phyloP scores from a whole-genome alignment of 1,140 invertebrate species.

The Piezodorus guildinii region DNA sequence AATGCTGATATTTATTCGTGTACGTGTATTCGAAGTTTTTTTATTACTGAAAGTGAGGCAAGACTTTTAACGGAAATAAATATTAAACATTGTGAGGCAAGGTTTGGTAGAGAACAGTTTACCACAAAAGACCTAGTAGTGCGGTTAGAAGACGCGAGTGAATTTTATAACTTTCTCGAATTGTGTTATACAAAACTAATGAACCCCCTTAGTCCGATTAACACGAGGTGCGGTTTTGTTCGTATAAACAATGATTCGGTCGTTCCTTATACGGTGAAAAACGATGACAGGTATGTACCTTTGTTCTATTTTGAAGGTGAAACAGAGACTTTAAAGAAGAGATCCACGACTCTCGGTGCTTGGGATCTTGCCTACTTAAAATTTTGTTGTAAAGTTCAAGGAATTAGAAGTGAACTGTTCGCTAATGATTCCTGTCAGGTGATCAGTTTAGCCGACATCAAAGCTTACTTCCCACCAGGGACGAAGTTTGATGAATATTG shows the following conservation, averaged over 20 bases:
- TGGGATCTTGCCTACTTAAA: constrained; percentile 88
- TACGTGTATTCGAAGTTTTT: constrained; percentile 84
- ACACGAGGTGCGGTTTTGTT: constrained; percentile 77
- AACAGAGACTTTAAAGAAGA: constrained; percentile 75
- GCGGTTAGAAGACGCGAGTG: constrained; percentile 62
- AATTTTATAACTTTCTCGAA: constrained; percentile 83
- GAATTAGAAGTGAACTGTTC: constrained; percentile 80
- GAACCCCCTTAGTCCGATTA: constrained; percentile 30
- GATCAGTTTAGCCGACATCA: constrained; percentile 78
- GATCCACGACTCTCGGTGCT: constrained; percentile 69
- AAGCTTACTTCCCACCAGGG: constrained; percentile 77
- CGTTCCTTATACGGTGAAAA: constrained; percentile 80
- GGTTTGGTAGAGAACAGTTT: constrained; percentile 82
- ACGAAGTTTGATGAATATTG: constrained; percentile 84
- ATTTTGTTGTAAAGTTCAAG: constrained; percentile 89
- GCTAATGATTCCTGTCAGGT: constrained; percentile 78
- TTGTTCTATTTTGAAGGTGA: constrained; percentile 90
- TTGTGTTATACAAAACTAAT: constrained; percentile 75
- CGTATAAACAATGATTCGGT: constrained; percentile 88
- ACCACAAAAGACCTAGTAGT: constrained; percentile 67
- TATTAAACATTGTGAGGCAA: constrained; percentile 75
- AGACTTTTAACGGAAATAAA: constrained; percentile 89
- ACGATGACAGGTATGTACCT: constrained; percentile 75
- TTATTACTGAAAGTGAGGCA: constrained; percentile 81
- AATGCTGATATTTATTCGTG: constrained; percentile 75